Conservation (phyloP, 2,888 invertebrate species). For the Eilema caniola region DNA sequence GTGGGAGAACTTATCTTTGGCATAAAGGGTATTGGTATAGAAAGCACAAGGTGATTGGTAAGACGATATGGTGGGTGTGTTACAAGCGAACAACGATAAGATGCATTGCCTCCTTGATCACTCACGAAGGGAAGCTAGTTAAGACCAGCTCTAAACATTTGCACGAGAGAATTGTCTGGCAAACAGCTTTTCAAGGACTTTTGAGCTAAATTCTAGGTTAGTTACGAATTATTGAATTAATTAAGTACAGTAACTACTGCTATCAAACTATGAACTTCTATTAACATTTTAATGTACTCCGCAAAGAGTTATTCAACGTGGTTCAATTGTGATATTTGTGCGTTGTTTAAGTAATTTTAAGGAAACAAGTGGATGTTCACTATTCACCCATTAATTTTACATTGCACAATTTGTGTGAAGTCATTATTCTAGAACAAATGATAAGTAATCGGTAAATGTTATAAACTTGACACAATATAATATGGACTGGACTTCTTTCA, state of each 20-base stretch:
- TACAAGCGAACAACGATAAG: constrained; percentile 52
- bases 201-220: constrained; percentile 29
- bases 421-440: constrained; percentile 7
- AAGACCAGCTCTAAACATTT: constrained; percentile 48
- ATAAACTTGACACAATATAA: not conserved
- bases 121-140: constrained; percentile 46
- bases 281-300: not conserved
- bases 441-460: not conserved
- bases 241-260: constrained; percentile 3
- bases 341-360: not conserved
- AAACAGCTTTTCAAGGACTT: constrained; percentile 40
- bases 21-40: constrained; percentile 52
- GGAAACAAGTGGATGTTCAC: not conserved
- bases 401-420: not conserved
- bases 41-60: constrained; percentile 46
- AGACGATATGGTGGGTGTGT: constrained; percentile 61
- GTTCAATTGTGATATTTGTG: not conserved
- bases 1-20: constrained; percentile 48
- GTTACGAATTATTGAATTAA: not conserved
- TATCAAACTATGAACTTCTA: not conserved
- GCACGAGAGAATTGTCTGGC: constrained; percentile 50
- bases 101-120: constrained; percentile 56
- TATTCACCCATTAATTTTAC: not conserved
- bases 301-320: not conserved
- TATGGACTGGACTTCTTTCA: not conserved